phyloP scores from a whole-genome alignment of 2,888 invertebrate genomes.

The Trissoscelio sp. region DNA sequence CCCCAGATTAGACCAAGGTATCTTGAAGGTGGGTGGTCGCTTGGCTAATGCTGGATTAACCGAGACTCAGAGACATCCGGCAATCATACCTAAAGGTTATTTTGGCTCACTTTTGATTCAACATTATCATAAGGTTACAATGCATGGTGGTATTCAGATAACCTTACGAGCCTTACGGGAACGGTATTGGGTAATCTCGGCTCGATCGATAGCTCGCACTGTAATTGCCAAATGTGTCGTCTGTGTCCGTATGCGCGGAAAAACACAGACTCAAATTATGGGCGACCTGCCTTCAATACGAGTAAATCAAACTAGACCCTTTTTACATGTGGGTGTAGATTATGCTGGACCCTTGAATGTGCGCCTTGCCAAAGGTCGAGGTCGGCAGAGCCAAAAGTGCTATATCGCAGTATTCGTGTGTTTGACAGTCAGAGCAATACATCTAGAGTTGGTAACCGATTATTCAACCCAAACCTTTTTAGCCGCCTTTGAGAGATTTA shows the following conservation, averaged over 20 bases:
- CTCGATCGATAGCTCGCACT: neutral
- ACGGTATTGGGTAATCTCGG: conserved; percentile 10
- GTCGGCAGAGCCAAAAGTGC: neutral
- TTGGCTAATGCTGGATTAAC: neutral
- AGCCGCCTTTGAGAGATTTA: neutral
- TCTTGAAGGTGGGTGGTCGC: conserved; percentile 7
- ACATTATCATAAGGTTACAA: neutral
- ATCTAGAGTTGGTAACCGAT: neutral
- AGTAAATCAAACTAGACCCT: neutral
- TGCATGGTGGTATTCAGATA: conserved; percentile 29
- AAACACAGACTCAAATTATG: neutral
- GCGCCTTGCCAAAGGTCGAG: neutral
- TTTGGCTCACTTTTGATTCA: neutral
- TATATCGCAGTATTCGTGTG: conserved; percentile 3
- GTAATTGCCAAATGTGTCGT: neutral
- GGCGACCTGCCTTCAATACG: neutral
- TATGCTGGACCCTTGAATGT: conserved; percentile 1
- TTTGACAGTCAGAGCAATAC: conserved; percentile 1
- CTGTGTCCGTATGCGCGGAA: neutral
- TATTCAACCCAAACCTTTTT: neutral
- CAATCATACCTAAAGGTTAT: conserved; percentile 1
- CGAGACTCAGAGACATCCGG: conserved; percentile 4
- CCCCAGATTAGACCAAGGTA: neutral
- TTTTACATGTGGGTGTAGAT: conserved; percentile 10
- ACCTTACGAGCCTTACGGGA: conserved; percentile 20